Evolutionary conservation across 2,113 vertebrate genomes (phyloP).

Genomic region (Scartelaos histophorus): DNA sequence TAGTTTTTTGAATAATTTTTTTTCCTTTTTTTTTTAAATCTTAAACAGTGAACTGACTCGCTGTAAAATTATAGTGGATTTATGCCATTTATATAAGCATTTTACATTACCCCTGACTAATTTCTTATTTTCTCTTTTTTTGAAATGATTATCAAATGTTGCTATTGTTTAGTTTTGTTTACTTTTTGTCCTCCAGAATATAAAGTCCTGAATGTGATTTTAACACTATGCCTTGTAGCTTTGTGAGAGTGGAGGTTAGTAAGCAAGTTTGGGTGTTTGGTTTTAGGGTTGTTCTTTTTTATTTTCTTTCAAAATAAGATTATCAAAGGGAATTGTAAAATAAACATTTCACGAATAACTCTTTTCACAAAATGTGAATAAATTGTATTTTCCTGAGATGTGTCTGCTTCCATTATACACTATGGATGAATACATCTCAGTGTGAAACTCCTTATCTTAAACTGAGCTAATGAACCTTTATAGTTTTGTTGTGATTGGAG

Average conservation of each 20-base stretch:
- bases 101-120: neutral
- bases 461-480: too few species aligned
- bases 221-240: slow-evolving; percentile 16
- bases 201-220: neutral
- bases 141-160: neutral
- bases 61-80: neutral
- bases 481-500: neutral
- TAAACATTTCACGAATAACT: slow-evolving; percentile 6
- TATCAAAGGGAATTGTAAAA: slow-evolving; percentile 7
- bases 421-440: neutral
- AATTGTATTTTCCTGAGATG: slow-evolving; percentile 37
- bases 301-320: neutral
- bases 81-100: neutral
- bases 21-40: too few species aligned
- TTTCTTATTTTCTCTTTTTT: neutral
- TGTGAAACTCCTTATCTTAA: too few species aligned
- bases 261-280: slow-evolving; percentile 15
- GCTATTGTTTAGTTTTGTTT: neutral
- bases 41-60: neutral
- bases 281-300: neutral
- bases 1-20: too few species aligned
- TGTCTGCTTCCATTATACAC: neutral
- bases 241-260: neutral
- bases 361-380: slow-evolving; percentile 31
- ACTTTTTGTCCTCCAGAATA: slow-evolving; percentile 14